Base-by-base conservation (phyloP, 2,888 invertebrate species). In the Liodrosophila aerea region DNA sequence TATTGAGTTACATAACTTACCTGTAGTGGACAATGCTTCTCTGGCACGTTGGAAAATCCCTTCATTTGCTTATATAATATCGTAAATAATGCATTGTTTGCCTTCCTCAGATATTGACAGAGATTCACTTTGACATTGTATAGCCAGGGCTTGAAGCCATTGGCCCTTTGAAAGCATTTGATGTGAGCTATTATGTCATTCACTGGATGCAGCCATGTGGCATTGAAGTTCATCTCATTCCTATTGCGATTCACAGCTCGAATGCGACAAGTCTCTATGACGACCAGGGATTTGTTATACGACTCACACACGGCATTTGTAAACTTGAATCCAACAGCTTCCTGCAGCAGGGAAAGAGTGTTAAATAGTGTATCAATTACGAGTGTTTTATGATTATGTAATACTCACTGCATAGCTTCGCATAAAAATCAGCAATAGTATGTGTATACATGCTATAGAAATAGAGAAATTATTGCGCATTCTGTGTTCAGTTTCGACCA, bases 61-160 rank as follows among this genome's bases (percentile, higher is more conserved):
- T 33, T n/a, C 11, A 33, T 33, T 12, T 33, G 33, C n/a, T 5
- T n/a, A 11, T 12, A 33, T 4, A 33, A 11, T 5, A 33, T 2
- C 9, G 12, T 11, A 5, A 12, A n/a, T 4, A 33, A 4, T n/a
- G 33, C 8, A 33, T 33, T 33, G 11, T 33, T 33, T 11, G 33
- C 4, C 11, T 33, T 33, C 12, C 11, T 11, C 7, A 33, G 33
- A 12, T 8, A 33, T 12, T n/a, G 4, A 11, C 33, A 33, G 3
- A n/a, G 4, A 33, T 33, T 12, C 4, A 33, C 11, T 2, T 33
- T 33, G 8, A 33, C 11, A 33, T 33, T 11, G 12, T 33, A 33
- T 1, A 33, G 33, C 33, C 33, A 33, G 12, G 33, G 33, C 33
- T 33, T n/a, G 5, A 12, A 33, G 33, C 33, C 33, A 33, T 37